Base-by-base conservation (phyloP, 2,888 invertebrate genomes). In the Tillus elongatus region DNA sequence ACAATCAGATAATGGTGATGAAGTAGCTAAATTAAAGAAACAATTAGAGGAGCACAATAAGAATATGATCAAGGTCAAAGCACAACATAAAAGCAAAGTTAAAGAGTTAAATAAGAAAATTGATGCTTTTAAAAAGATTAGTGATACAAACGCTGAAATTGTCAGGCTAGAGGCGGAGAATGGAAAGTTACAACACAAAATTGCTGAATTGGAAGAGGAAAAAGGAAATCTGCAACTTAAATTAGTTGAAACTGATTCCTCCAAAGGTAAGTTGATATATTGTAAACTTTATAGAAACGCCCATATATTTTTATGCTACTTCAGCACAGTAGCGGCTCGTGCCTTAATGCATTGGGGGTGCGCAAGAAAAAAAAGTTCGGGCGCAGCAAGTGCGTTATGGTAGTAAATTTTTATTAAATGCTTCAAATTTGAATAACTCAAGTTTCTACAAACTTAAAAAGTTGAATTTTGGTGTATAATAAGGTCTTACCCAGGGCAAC, bases 191-290 rank as follows among this genome's bases (percentile, higher is more conserved):
- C 77, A 78, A 43, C 81, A 85, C 51, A 80, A 78, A 69, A 76
- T 92, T 42, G 82, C 83, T 9, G 85, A 88, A 58, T 66, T 92
- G 46, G 59, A 59, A 67, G 88, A 89, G 64, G 91, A 91, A 67
- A 91, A 90, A 68, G 89, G 89, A 54, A 87, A 88, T 67, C 75
- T 91, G 57, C 88, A 90, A 67, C 70, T 90, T 59, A 82, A 82
- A 67, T 73, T 87, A 60, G 80, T 86, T 52, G 84, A 86, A 67
- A 79, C 81, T 66, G 83, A 83, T 61, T 79, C 79, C 63, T 73
- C 75, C 52, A 72, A 77, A 74, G 69, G 78, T 70, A 68, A 60
- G 57, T 66, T 50, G 44, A 15, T 40, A 19, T 19, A n/a, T n/a
- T n/a, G 37, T 40, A 36, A 13, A 8, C n/a, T 33, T 4, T n/a